A percentile compares a stretch with the other conserved stretches of the same genome.
phyloP scores from a whole-genome alignment of 2,113 vertebrate species.

The Paedocypris sp. region DNA sequence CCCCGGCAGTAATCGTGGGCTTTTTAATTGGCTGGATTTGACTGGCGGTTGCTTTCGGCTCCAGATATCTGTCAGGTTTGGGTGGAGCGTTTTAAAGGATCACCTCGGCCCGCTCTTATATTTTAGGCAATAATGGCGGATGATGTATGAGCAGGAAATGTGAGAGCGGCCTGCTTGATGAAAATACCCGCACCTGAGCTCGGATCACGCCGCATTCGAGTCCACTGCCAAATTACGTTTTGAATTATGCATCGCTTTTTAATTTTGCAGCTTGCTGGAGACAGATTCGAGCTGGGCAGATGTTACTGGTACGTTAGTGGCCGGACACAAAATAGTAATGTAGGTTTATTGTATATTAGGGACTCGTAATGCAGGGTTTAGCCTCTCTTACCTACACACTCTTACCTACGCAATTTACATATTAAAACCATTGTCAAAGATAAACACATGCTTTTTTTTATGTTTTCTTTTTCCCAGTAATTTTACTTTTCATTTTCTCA shows the following conservation, averaged over 20 bases:
- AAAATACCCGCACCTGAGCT: conserved; percentile 31
- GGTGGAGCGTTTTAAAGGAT: conserved; percentile 10
- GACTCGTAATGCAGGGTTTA: no score
- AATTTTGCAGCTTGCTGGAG: conserved; percentile 49
- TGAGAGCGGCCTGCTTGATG: conserved; percentile 16
- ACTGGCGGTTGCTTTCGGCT: no score
- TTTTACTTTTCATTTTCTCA: no score
- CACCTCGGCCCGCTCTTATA: background rate
- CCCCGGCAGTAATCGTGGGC: conserved; percentile 45
- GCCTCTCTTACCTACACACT: no score
- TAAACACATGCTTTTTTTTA: no score
- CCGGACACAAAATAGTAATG: no score
- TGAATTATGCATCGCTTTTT: conserved; percentile 66
- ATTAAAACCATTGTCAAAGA: no score
- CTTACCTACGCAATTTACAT: no score
- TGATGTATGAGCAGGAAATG: conserved; percentile 18
- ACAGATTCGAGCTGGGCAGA: conserved; percentile 41
- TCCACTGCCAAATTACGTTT: conserved; percentile 47
- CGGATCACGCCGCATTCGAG: conserved; percentile 48
- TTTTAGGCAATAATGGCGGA: conserved; percentile 6
- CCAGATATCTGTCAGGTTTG: conserved; percentile 36
- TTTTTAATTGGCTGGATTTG: conserved; percentile 46
- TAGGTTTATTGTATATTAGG: no score
- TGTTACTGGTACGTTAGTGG: no score
- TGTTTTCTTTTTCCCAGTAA: no score